Percentiles rank a stretch among this genome's conserved stretches.
Conservation (phyloP, 1,140 invertebrate species). For the Teleogryllus occipitalis region DNA sequence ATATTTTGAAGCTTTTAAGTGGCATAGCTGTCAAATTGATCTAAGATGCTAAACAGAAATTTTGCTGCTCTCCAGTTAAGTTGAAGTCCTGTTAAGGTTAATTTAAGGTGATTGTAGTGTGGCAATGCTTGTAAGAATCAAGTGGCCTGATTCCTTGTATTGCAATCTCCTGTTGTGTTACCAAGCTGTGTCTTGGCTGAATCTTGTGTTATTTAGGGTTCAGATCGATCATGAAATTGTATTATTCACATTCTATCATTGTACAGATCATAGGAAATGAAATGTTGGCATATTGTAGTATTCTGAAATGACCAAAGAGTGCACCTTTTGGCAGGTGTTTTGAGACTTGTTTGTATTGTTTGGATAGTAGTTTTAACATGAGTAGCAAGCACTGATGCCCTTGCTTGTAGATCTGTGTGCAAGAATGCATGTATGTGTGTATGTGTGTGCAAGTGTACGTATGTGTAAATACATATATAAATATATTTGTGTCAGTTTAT, state of each 20-base stretch:
- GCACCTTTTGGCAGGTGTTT: not conserved
- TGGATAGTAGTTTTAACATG: not conserved
- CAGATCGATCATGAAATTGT: not conserved
- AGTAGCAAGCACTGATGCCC: not conserved
- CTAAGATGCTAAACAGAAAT: not conserved
- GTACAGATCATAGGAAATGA: not conserved
- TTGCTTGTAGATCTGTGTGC: not conserved
- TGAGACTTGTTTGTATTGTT: not conserved
- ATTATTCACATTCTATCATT: not conserved
- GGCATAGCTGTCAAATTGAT: not conserved
- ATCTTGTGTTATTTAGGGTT: too few species aligned
- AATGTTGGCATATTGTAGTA: not conserved
- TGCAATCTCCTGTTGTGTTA: not conserved
- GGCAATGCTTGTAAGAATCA: not conserved
- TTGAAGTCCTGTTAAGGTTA: not conserved
- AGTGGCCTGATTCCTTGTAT: not conserved
- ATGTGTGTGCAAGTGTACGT: not conserved
- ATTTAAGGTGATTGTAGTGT: not conserved
- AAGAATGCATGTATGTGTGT: not conserved
- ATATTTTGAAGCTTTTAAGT: not conserved
- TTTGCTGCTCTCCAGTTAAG: not conserved
- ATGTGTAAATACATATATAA: not conserved
- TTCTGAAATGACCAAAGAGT: not conserved
- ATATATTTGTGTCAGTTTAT: conserved; percentile 6
- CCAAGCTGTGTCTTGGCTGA: not conserved